Percentiles rank a stretch among this genome's conserved stretches.
These are phyloP conservation scores for Morone chrysops DNA, from an alignment of 2,113 vertebrate genomes.

Conservation along the genomic window DNA sequence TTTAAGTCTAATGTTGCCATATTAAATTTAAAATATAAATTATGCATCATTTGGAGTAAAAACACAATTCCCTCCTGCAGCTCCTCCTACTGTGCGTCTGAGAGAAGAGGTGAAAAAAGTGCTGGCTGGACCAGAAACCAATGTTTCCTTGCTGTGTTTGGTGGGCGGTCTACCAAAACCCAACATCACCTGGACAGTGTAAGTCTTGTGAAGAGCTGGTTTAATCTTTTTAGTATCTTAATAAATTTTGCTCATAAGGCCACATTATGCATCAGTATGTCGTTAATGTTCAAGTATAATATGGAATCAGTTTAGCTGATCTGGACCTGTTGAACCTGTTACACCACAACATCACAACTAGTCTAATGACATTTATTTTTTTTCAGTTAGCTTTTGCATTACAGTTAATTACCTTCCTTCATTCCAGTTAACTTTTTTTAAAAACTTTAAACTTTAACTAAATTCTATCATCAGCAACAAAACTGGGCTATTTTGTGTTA, in stretches of 20 bases:
- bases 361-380: background rate
- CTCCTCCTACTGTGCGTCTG: constrained; percentile 68
- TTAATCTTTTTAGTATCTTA: background rate
- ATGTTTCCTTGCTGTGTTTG: constrained; percentile 77
- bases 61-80: constrained; percentile 53
- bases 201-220: constrained; percentile 31
- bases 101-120: constrained; percentile 65
- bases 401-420: background rate
- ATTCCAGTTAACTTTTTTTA: background rate
- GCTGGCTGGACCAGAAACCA: constrained; percentile 75
- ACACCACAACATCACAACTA: background rate
- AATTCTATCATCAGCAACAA: background rate
- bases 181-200: constrained; percentile 81
- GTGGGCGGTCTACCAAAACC: constrained; percentile 78
- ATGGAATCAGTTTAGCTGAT: background rate
- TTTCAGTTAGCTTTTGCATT: background rate
- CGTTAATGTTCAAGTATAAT: background rate
- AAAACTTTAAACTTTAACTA: no score
- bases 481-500: background rate
- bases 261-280: background rate
- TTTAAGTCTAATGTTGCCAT: background rate
- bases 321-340: background rate
- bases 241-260: background rate
- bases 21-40: background rate
- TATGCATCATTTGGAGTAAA: background rate